Percentiles rank a stretch among this genome's conserved stretches.
Conservation (phyloP, 2,888 invertebrate genomes). For the Eutolmus rufibarbis region DNA sequence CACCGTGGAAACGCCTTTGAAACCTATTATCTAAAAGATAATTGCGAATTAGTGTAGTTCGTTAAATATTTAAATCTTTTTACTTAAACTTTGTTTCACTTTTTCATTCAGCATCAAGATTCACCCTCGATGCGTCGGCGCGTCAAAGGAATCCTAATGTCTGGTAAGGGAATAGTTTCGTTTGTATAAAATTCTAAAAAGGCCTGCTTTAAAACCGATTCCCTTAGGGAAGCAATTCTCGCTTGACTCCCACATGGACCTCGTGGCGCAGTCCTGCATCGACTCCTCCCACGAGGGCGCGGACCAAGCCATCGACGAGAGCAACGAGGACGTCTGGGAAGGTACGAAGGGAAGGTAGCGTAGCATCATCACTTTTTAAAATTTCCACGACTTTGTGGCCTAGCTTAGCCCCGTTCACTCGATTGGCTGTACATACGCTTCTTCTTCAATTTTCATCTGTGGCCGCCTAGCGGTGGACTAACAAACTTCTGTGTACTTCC, state of each 20-base stretch:
- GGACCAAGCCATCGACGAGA: constrained; percentile 55
- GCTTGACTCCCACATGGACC: constrained; percentile 88
- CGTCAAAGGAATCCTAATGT: constrained; percentile 86
- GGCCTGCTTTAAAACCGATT: background rate
- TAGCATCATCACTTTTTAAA: constrained; percentile 49
- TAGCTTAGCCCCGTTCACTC: background rate
- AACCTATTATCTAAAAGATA: too few relatives aligned
- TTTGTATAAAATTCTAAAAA: background rate
- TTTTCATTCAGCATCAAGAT: constrained; percentile 58
- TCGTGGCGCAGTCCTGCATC: constrained; percentile 74
- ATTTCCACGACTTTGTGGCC: constrained; percentile 3
- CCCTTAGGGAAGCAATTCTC: constrained; percentile 78
- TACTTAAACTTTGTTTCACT: background rate
- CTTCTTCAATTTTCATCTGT: background rate
- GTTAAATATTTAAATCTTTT: background rate
- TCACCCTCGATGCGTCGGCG: constrained; percentile 81
- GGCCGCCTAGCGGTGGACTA: background rate
- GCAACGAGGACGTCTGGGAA: constrained; percentile 61
- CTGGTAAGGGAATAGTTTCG: constrained; percentile 64
- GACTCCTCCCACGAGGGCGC: constrained; percentile 59
- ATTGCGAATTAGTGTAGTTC: too few relatives aligned
- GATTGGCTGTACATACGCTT: constrained; percentile 37
- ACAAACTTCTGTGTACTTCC: background rate
- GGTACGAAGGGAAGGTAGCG: constrained; percentile 64
- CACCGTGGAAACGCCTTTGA: too few relatives aligned